A percentile compares a stretch with the other conserved stretches of the same genome.
Evolutionary conservation across 2,113 vertebrate species (phyloP).

Genomic region (Nothoprocta pentlandii): DNA sequence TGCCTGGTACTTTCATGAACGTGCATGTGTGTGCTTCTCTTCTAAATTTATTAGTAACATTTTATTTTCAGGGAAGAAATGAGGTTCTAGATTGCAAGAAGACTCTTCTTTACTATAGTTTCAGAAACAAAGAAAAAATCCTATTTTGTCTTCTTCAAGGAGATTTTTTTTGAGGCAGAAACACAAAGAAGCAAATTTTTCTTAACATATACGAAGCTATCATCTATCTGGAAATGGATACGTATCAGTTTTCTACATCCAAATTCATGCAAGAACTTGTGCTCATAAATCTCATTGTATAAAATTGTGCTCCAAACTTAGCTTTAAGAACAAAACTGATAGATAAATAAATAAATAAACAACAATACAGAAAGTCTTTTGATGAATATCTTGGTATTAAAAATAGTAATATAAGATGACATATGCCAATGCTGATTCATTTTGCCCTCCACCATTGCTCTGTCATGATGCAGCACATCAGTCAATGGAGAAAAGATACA

Average conservation of each 20-base stretch:
- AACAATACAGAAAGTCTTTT: neutral
- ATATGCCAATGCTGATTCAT: neutral
- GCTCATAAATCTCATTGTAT: neutral
- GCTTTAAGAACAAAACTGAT: neutral
- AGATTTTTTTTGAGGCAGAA: neutral
- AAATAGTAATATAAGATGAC: neutral
- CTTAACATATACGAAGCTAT: neutral
- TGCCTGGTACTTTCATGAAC: neutral
- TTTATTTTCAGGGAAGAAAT: neutral
- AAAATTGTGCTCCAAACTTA: neutral
- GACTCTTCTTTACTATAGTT: neutral
- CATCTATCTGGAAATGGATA: accelerated
- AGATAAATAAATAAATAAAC: slow-evolving; percentile 9
- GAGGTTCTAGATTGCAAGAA: neutral
- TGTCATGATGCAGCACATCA: neutral
- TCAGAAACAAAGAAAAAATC: neutral
- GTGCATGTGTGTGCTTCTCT: neutral
- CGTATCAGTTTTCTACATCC: accelerated
- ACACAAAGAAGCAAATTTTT: neutral
- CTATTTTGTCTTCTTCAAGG: neutral
- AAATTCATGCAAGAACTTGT: neutral
- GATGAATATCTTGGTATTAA: slow-evolving; percentile 32
- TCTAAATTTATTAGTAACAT: neutral
- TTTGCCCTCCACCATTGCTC: neutral
- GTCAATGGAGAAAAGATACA: neutral